Conservation (phyloP, 2,888 invertebrate species). For the Ischnura elegans region DNA sequence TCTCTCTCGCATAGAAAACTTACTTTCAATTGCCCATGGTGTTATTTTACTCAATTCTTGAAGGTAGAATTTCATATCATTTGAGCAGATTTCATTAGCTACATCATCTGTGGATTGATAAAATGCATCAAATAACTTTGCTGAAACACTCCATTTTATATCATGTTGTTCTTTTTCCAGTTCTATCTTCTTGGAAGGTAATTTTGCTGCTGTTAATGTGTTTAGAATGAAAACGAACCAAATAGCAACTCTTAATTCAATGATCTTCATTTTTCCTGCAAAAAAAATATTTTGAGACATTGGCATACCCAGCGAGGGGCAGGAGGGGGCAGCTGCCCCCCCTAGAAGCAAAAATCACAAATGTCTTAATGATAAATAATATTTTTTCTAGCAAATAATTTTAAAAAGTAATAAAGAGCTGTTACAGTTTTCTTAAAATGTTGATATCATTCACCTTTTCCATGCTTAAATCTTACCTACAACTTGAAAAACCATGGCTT, state of each 20-base stretch:
- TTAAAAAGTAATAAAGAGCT: no score
- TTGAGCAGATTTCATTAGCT: neutral
- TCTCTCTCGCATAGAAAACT: neutral
- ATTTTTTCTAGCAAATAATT: no score
- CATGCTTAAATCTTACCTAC: no score
- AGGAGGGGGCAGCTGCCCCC: no score
- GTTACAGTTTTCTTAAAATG: no score
- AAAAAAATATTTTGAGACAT: neutral
- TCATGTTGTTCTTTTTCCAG: neutral
- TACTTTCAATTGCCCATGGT: conserved; percentile 26
- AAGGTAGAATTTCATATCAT: conserved; percentile 22
- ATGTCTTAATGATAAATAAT: no score
- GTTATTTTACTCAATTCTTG: conserved; percentile 27
- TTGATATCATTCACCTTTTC: no score
- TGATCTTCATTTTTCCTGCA: conserved; percentile 4
- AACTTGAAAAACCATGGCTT: no score
- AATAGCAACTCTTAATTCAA: neutral
- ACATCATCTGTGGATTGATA: neutral
- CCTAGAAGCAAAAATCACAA: no score
- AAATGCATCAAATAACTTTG: neutral
- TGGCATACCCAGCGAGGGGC: no score
- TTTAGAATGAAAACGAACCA: neutral
- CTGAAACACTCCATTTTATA: neutral
- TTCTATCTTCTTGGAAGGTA: neutral
- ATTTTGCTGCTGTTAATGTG: neutral